Evolutionary conservation across 2,797 vertebrate species (phyloP).

Genomic region (Oreochromis mossambicus): DNA sequence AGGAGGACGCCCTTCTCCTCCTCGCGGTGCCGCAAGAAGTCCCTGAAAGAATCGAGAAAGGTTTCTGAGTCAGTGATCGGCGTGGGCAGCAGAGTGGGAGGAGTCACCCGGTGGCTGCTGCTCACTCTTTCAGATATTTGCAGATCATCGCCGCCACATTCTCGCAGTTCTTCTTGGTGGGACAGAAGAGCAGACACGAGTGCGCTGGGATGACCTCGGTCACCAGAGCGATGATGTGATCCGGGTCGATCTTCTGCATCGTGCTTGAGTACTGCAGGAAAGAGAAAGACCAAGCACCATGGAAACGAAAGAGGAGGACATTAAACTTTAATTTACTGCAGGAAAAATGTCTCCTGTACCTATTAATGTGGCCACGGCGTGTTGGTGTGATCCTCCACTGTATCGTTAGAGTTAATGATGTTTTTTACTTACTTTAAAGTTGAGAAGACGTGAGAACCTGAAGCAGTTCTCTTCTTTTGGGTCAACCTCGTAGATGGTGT

Average conservation of each 20-base stretch:
- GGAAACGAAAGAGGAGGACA: not conserved
- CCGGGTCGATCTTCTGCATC: conserved; percentile 89
- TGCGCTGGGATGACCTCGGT: conserved; percentile 91
- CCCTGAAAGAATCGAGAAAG: conserved; percentile 63
- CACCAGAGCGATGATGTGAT: conserved; percentile 90
- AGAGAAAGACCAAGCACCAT: not conserved
- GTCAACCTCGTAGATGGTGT: conserved; percentile 87
- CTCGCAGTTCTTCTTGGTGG: conserved; percentile 98
- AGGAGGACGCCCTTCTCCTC: conserved; percentile 82
- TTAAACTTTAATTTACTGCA: not conserved
- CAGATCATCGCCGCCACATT: conserved; percentile 93
- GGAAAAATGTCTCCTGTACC: not conserved
- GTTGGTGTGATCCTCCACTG: not conserved
- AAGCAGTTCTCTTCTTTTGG: conserved; percentile 81
- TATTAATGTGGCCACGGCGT: not conserved
- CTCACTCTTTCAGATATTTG: conserved; percentile 89
- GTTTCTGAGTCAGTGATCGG: not conserved
- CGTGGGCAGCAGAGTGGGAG: not conserved
- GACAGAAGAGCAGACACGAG: conserved; percentile 94
- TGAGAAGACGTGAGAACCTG: conserved; percentile 81
- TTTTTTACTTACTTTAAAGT: conserved; percentile 69
- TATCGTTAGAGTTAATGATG: not conserved
- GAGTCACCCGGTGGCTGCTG: not conserved
- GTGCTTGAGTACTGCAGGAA: conserved; percentile 83
- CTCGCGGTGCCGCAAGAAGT: conserved; percentile 74